A percentile compares a stretch with the other conserved stretches of the same genome.
phyloP scores from a whole-genome alignment of 2,113 vertebrate genomes.

The Spheniscus mendiculus region DNA sequence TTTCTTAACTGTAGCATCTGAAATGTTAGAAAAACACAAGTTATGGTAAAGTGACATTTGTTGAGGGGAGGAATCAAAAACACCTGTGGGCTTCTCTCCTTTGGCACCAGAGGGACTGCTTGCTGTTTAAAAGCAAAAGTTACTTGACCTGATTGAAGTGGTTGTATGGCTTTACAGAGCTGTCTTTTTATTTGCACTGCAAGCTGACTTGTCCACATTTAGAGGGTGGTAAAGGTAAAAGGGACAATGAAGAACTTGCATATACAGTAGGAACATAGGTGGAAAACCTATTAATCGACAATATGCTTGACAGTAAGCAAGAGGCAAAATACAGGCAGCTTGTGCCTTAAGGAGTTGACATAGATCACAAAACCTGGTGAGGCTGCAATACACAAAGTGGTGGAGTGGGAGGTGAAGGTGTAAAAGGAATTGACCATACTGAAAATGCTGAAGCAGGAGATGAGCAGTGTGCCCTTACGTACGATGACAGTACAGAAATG shows the following conservation, averaged over 20 bases:
- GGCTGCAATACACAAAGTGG: fast-evolving
- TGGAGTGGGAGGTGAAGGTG: not conserved
- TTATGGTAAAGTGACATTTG: not conserved
- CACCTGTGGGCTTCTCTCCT: not conserved
- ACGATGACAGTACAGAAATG: fast-evolving
- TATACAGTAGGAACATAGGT: too few relatives aligned
- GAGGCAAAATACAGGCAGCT: not conserved
- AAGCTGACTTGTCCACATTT: not conserved
- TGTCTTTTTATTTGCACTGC: not conserved
- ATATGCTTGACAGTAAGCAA: not conserved
- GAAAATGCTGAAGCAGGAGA: not conserved
- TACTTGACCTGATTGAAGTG: not conserved
- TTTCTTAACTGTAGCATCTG: not conserved
- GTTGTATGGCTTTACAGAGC: not conserved
- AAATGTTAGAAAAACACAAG: not conserved
- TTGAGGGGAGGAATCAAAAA: not conserved
- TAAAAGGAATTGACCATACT: not conserved
- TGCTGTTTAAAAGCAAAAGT: not conserved
- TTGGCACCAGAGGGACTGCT: not conserved
- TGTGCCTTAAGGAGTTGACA: not conserved
- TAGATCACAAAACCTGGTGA: not conserved
- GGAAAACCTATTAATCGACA: not conserved
- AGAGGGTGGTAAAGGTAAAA: not conserved
- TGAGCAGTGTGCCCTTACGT: not conserved
- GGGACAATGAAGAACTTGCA: not conserved